Evolutionary conservation across 2,113 vertebrate genomes (phyloP).

Genomic region (Aythya baeri): DNA sequence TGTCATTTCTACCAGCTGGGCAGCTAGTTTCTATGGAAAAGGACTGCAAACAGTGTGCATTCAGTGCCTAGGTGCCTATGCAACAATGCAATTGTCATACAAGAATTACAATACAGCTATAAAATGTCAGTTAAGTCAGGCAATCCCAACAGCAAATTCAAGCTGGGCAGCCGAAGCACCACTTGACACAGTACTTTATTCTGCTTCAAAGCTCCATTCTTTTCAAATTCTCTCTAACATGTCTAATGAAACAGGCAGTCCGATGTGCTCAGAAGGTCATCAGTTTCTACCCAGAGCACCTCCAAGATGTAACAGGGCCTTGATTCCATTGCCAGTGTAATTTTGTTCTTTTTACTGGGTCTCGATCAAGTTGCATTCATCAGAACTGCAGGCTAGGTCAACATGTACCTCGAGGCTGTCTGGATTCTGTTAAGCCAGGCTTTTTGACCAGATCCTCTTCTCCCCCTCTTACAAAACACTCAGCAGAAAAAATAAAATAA

Average conservation of each 20-base stretch:
- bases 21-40: background rate
- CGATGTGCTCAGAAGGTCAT: background rate
- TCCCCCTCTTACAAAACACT: background rate
- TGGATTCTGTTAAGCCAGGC: background rate
- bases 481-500: constrained; percentile 11
- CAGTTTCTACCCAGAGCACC: background rate
- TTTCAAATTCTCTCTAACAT: constrained; percentile 7
- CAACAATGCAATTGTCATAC: background rate
- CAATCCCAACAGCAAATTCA: background rate
- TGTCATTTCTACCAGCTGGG: background rate
- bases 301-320: background rate
- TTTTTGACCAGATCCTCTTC: background rate
- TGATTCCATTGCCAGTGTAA: background rate
- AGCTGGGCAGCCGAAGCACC: background rate
- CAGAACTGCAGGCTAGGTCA: background rate
- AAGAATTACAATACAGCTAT: background rate
- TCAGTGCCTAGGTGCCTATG: background rate
- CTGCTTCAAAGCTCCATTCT: background rate
- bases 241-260: background rate
- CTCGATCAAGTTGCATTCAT: background rate
- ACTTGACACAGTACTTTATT: constrained; percentile 1
- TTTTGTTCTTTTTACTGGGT: constrained; percentile 10
- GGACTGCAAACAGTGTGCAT: background rate
- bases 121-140: constrained; percentile 1
- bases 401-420: background rate